Percentiles rank a stretch among this genome's conserved stretches.
These are phyloP conservation scores for Agrochola lota DNA, from an alignment of 2,888 invertebrate species.

Conservation along the genomic window DNA sequence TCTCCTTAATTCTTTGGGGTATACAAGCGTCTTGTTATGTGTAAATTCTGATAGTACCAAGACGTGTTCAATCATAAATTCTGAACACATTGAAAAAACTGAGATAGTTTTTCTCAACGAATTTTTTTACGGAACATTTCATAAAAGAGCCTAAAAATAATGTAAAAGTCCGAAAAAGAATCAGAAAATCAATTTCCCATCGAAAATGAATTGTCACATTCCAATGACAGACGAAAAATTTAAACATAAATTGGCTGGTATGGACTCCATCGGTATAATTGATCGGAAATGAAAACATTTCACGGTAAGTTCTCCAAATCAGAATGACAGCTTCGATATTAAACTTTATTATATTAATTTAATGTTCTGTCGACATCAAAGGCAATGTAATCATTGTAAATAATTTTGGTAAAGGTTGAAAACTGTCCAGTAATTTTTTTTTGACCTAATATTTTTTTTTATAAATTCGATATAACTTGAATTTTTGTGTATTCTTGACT, in stretches of 20 bases:
- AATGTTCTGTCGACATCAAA: conserved; percentile 36
- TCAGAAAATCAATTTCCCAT: conserved; percentile 60
- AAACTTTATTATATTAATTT: conserved; percentile 76
- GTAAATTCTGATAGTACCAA: not conserved
- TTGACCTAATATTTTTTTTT: not conserved
- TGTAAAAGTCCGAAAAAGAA: not conserved
- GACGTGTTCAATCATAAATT: not conserved
- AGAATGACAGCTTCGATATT: conserved; percentile 84
- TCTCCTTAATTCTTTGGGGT: too few species aligned
- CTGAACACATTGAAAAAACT: not conserved
- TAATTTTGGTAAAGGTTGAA: not conserved
- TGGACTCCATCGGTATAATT: conserved; percentile 69
- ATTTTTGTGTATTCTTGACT: too few species aligned
- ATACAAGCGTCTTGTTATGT: not conserved
- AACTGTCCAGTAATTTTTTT: not conserved
- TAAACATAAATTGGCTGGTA: conserved; percentile 70
- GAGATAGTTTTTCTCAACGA: not conserved
- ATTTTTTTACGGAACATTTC: not conserved
- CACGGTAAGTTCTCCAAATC: conserved; percentile 65
- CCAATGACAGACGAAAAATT: conserved; percentile 61
- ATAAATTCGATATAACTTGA: not conserved
- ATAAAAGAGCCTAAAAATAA: not conserved
- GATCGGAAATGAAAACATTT: conserved; percentile 79
- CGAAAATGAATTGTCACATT: conserved; percentile 54
- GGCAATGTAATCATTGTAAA: not conserved